Conservation (phyloP, 2,888 invertebrate species). For the Eucera pruinosa region DNA sequence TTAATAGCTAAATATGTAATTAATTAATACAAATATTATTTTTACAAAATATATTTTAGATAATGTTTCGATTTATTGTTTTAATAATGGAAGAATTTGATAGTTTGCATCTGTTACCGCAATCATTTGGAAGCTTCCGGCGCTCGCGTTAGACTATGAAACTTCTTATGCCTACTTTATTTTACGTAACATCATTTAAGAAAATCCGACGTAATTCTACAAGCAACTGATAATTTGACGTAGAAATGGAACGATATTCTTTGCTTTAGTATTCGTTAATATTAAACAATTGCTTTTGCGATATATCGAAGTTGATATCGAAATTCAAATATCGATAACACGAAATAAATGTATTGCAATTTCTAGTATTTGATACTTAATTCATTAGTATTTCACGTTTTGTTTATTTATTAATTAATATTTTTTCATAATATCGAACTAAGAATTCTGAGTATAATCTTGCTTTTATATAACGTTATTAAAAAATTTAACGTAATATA, state of each 20-base stretch:
- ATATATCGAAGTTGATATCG: slow-evolving; percentile 42
- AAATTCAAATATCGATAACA: slow-evolving; percentile 42
- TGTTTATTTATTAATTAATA: background rate
- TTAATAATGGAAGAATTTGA: slow-evolving; percentile 4
- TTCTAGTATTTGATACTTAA: slow-evolving; percentile 2
- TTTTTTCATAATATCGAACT: too few relatives aligned
- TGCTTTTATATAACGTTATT: background rate
- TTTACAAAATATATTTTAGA: background rate
- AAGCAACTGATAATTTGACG: slow-evolving; percentile 23
- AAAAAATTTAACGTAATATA: background rate
- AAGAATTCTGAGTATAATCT: too few relatives aligned
- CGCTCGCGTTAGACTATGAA: slow-evolving; percentile 44
- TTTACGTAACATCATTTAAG: slow-evolving; percentile 38
- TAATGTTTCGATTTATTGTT: background rate
- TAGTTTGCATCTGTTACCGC: slow-evolving; percentile 46
- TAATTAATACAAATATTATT: background rate
- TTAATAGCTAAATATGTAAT: background rate
- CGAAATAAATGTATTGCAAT: background rate
- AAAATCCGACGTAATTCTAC: slow-evolving; percentile 26
- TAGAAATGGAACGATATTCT: background rate
- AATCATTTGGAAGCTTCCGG: slow-evolving; percentile 47
- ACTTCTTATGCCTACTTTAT: slow-evolving; percentile 32
- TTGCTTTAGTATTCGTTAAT: background rate
- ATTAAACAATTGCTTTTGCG: slow-evolving; percentile 17
- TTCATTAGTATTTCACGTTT: background rate